Percentiles rank a stretch among this genome's conserved stretches.
Evolutionary conservation across 2,113 vertebrate species (phyloP).

Genomic region (Gasterosteus aculeatus): DNA sequence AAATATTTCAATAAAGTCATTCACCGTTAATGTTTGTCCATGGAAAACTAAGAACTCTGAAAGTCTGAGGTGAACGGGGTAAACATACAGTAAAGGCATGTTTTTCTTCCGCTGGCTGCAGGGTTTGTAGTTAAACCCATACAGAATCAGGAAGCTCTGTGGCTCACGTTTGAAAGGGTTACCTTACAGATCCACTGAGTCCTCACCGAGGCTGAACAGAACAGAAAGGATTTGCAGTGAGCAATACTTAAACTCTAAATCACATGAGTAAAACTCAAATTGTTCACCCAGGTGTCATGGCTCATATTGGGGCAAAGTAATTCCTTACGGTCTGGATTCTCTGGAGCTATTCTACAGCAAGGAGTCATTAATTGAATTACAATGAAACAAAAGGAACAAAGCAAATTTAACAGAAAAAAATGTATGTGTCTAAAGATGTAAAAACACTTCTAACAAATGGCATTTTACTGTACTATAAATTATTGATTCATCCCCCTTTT

Average conservation of each 20-base stretch:
- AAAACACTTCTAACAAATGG: not conserved
- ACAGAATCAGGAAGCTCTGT: conserved; percentile 25
- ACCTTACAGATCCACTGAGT: not conserved
- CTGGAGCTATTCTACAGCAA: not conserved
- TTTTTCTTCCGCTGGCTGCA: conserved; percentile 45
- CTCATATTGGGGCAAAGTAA: not conserved
- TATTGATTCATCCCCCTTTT: not conserved
- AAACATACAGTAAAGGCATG: conserved; percentile 58
- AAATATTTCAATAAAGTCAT: conserved; percentile 29
- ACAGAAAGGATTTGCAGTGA: not conserved
- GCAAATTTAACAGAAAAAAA: not conserved
- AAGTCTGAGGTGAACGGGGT: conserved; percentile 42
- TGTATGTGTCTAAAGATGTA: not conserved
- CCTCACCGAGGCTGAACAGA: not conserved
- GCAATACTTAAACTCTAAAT: not conserved
- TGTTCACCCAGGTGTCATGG: not conserved
- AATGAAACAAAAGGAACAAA: not conserved
- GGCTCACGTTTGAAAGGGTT: conserved; percentile 20
- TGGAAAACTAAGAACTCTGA: conserved; percentile 45
- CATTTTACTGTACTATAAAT: not conserved
- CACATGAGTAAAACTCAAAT: not conserved
- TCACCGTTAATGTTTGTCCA: conserved; percentile 43
- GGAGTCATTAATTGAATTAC: not conserved
- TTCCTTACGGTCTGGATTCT: not conserved
- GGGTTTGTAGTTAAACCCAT: conserved; percentile 12